Evolutionary conservation across 2,113 vertebrate species (phyloP).

Genomic region (Clarias macrocephalus): DNA sequence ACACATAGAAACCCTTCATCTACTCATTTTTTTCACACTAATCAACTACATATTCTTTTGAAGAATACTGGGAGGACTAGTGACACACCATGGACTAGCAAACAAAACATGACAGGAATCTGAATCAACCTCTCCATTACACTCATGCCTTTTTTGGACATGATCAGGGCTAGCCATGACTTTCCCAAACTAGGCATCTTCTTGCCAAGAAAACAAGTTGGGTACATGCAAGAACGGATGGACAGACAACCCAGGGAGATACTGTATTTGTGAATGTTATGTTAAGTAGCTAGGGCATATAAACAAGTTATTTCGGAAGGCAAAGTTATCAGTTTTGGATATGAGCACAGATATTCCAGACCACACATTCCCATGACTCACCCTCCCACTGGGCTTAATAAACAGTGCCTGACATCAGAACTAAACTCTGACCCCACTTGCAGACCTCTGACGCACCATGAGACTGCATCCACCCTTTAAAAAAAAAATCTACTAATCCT

Average conservation of each 20-base stretch:
- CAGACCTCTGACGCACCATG: constrained; percentile 8
- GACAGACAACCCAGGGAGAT: neutral
- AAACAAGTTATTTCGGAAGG: constrained; percentile 23
- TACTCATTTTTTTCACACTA: neutral
- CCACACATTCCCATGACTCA: constrained; percentile 69
- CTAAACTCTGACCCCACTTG: constrained; percentile 63
- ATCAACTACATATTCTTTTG: neutral
- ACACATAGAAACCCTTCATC: neutral
- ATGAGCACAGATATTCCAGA: constrained; percentile 33
- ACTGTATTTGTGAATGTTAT: neutral
- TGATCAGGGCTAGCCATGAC: constrained; percentile 41
- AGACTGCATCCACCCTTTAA: neutral
- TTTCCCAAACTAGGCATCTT: constrained; percentile 56
- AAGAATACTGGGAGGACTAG: neutral
- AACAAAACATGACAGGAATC: constrained; percentile 72
- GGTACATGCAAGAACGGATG: neutral
- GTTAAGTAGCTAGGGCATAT: neutral
- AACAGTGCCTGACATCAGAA: constrained; percentile 45
- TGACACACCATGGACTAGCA: constrained; percentile 46
- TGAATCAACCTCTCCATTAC: constrained; percentile 64
- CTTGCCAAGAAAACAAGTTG: neutral
- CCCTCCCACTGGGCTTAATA: constrained; percentile 32
- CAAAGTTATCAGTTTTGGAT: constrained; percentile 37
- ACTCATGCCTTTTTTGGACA: constrained; percentile 56
- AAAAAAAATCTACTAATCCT: neutral